Base-by-base conservation (phyloP, 92 coral and sea anemone genomes). In the Plumapathes pennacea region DNA sequence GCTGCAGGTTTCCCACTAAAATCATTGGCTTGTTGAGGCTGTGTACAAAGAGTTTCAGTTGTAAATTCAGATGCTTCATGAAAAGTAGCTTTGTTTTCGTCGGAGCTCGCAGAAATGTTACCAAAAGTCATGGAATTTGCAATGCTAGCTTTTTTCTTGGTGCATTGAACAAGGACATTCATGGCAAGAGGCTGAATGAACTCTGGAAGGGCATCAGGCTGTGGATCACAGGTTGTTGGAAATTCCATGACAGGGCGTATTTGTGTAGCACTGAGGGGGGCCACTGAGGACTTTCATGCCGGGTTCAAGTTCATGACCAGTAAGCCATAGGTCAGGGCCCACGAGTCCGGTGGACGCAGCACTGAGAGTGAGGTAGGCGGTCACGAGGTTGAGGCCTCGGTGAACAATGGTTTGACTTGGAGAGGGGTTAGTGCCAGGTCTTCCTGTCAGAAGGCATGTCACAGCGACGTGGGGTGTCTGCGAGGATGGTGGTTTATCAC, bases 91-190 rank as follows among this genome's bases (percentile, higher is more conserved):
- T n/a, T n/a, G n/a, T n/a, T n/a, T n/a, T n/a, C n/a, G n/a, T n/a
- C n/a, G n/a, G n/a, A n/a, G n/a, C n/a, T n/a, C n/a, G n/a, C n/a
- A n/a, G n/a, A n/a, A n/a, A n/a, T n/a, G n/a, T n/a, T n/a, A n/a
- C n/a, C n/a, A n/a, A n/a, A n/a, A n/a, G n/a, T n/a, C n/a, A n/a
- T 47, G 54, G 56, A 50, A 50, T 50, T 20, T 27, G 3, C 56
- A 10, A 50, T 27, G 17, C 8, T n/a, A 24, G 55, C 33, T 22
- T 22, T 49, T 22, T 49, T 24, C 33, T 49, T 49, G 12, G 55
- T 49, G 31, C 55, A 1, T 2, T 50, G 57, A 14, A 50, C 38
- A 27, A 50, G 28, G 10, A 50, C 1, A 4, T 12, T 50, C 57
- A 30, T 49, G 34, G 57, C 57, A 1, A 17, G 10, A 25, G 8